Evolutionary conservation across 2,797 vertebrate species (phyloP).

Genomic region (Peromyscus attwateri): DNA sequence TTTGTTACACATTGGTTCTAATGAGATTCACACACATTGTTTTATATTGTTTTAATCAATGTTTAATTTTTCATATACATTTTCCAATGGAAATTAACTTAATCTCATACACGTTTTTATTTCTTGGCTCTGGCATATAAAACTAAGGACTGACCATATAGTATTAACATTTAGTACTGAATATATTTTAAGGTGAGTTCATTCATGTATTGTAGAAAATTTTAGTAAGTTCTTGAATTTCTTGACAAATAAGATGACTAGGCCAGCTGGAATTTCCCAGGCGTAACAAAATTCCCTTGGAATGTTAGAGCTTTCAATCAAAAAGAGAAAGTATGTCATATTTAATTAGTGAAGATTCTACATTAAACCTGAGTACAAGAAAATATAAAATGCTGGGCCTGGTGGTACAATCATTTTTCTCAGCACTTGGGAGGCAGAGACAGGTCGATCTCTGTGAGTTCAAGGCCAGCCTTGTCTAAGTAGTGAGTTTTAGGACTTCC

Average conservation of each 20-base stretch:
- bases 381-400: background rate
- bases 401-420: background rate
- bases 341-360: background rate
- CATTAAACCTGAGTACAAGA: background rate
- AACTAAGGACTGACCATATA: background rate
- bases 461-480: background rate
- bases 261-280: background rate
- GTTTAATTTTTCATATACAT: background rate
- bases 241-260: background rate
- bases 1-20: background rate
- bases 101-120: background rate
- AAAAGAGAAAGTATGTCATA: background rate
- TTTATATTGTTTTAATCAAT: background rate
- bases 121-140: background rate
- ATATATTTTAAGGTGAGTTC: background rate
- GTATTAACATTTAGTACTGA: background rate
- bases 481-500: background rate
- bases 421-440: background rate
- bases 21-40: background rate
- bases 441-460: background rate
- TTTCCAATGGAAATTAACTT: background rate
- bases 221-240: background rate
- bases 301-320: background rate
- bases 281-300: background rate
- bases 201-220: background rate